Base-by-base conservation (phyloP, 37 sponge, comb jelly and placozoan genomes). In the Mnemiopsis leidyi region DNA sequence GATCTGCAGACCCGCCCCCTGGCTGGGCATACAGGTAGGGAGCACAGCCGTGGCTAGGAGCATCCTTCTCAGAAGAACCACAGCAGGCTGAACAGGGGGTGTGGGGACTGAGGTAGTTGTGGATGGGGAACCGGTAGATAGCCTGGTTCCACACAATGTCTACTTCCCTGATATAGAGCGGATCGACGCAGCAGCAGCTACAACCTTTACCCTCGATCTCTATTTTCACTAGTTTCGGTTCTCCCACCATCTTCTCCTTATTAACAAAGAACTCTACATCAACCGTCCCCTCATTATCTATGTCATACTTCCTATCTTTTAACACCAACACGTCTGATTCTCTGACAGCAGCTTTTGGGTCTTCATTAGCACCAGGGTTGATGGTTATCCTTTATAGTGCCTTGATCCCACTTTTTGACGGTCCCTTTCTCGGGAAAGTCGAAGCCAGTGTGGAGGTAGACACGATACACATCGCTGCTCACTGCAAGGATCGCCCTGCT, bases 361-460 rank as follows among this genome's bases (percentile, higher is more conserved):
- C 61, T 48, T 48, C 61, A 13, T 48, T 48, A 48, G 61, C 73
- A 25, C 29, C 73, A 20, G 73, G 73, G 73, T 69, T 69, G n/a
- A 69, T 69, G 73, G 73, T 69, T 5, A 69, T 69, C 73, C n/a
- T 69, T 69, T 25, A 69, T 25, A 69, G 73, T 69, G n/a, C 73
- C 73, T 61, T 61, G 18, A 3, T 25, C 28, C 23, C 9, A 23
- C 73, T 69, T 69, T 25, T 69, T 69, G 7, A 69, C 21, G 24
- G 28, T 21, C 24, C 21, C n/a, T 2, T 16, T 25, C 21, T 69
- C 24, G 7, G 73, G 73, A 16, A 69, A 20, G 2, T 69, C 21
- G 29, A 16, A 69, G 2, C 73, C 73, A 69, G 73, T 69, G 73
- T 69, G 24, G 28, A 69, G 29, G 29, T 69, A 69, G 23, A 69